Conservation (phyloP, 2,888 invertebrate species). For the Amitus sp. region DNA sequence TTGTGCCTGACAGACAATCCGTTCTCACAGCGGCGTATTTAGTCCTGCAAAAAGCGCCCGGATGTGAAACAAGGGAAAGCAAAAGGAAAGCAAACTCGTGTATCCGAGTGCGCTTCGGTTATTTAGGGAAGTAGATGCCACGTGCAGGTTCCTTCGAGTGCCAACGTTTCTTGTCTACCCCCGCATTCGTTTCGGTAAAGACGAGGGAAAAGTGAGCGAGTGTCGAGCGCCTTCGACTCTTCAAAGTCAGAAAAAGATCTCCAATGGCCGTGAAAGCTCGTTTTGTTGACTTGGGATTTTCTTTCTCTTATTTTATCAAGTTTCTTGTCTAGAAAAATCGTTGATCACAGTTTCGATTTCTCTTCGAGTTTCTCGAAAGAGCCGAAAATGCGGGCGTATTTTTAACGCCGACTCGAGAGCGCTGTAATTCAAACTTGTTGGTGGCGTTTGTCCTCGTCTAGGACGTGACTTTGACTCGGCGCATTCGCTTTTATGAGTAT, state of each 20-base stretch:
- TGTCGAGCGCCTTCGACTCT: slow-evolving; percentile 1
- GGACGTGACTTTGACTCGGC: slow-evolving; percentile 6
- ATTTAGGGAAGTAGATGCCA: slow-evolving; percentile 33
- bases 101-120: slow-evolving; percentile 32
- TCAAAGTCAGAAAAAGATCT: no score
- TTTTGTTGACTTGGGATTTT: no score
- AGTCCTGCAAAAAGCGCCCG: slow-evolving; percentile 33
- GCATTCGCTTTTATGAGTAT: slow-evolving; percentile 4
- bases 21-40: slow-evolving; percentile 36
- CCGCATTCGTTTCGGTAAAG: background rate
- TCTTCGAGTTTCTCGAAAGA: no score
- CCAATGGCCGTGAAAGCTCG: no score
- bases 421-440: background rate
- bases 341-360: no score
- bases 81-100: slow-evolving; percentile 17
- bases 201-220: slow-evolving; percentile 4
- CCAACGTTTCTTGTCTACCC: slow-evolving; percentile 21
- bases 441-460: slow-evolving; percentile 3
- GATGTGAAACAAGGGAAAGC: slow-evolving; percentile 31
- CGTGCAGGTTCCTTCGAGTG: slow-evolving; percentile 29
- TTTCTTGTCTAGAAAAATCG: background rate
- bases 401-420: slow-evolving; percentile 5
- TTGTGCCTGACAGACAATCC: slow-evolving; percentile 37
- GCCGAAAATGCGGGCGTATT: background rate
- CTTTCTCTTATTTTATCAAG: background rate